phyloP scores from a whole-genome alignment of 2,888 invertebrate species.

The Psylliodes chrysocephalus region DNA sequence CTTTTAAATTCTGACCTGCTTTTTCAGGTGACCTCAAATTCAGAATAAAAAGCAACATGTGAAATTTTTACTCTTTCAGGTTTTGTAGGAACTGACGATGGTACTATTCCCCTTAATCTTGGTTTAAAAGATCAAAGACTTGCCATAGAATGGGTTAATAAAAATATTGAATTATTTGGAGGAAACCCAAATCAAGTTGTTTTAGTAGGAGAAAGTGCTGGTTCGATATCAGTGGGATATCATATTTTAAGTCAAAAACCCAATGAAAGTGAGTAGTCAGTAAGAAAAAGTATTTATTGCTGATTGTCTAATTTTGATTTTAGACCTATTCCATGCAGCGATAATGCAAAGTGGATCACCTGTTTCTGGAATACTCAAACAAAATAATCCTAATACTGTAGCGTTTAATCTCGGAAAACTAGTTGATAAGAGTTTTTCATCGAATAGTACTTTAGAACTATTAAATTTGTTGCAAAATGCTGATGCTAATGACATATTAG shows the following conservation, averaged over 20 bases:
- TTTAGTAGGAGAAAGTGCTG: slow-evolving; percentile 76
- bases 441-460: slow-evolving; percentile 20
- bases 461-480: slow-evolving; percentile 25
- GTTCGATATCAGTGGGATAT: slow-evolving; percentile 66
- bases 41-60: too few relatives aligned
- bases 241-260: slow-evolving; percentile 21
- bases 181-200: slow-evolving; percentile 76
- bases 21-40: too few relatives aligned
- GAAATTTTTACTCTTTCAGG: slow-evolving; percentile 18
- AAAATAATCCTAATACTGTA: slow-evolving; percentile 15
- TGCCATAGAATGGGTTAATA: slow-evolving; percentile 75
- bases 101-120: slow-evolving; percentile 73
- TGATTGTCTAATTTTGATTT: background rate
- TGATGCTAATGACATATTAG: slow-evolving; percentile 10
- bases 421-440: slow-evolving; percentile 26
- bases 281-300: too few relatives aligned
- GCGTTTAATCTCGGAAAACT: slow-evolving; percentile 26
- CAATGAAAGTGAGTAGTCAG: background rate
- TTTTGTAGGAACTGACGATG: slow-evolving; percentile 78
- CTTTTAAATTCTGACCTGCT: too few relatives aligned
- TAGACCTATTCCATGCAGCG: slow-evolving; percentile 33
- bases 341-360: slow-evolving; percentile 37
- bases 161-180: slow-evolving; percentile 74
- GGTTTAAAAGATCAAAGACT: slow-evolving; percentile 79
- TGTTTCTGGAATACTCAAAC: background rate